A percentile compares a stretch with the other conserved stretches of the same genome.
phyloP scores from a whole-genome alignment of 1,140 invertebrate genomes.

The Apis laboriosa region DNA sequence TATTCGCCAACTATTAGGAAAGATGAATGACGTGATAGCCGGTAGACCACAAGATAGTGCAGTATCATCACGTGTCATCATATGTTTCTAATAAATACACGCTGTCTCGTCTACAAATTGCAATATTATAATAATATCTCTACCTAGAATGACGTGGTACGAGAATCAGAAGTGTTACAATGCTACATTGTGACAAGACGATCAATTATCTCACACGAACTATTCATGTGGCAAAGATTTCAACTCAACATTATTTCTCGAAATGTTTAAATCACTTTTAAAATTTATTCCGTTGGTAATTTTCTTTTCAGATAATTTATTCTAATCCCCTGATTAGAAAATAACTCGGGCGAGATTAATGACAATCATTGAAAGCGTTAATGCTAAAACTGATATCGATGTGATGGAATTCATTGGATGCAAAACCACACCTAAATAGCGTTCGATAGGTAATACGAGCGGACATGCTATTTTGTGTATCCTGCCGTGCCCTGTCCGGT shows the following conservation, averaged over 20 bases:
- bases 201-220: background rate
- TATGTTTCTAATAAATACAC: background rate
- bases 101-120: background rate
- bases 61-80: conserved; percentile 8
- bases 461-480: conserved; percentile 59
- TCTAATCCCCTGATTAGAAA: background rate
- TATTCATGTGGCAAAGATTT: background rate
- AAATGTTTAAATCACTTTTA: background rate
- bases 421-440: conserved; percentile 53
- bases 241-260: background rate
- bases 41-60: background rate
- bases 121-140: background rate
- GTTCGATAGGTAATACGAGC: conserved; percentile 49
- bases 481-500: conserved; percentile 68
- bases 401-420: conserved; percentile 33
- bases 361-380: background rate
- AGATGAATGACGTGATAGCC: conserved; percentile 22
- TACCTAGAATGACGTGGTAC: no score
- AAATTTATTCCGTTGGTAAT: background rate
- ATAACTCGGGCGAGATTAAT: background rate
- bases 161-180: background rate
- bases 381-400: conserved; percentile 29
- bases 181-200: background rate
- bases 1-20: conserved; percentile 24
- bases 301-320: background rate